Evolutionary conservation across 2,888 invertebrate genomes (phyloP).

Genomic region (Mycalesis mineus): DNA sequence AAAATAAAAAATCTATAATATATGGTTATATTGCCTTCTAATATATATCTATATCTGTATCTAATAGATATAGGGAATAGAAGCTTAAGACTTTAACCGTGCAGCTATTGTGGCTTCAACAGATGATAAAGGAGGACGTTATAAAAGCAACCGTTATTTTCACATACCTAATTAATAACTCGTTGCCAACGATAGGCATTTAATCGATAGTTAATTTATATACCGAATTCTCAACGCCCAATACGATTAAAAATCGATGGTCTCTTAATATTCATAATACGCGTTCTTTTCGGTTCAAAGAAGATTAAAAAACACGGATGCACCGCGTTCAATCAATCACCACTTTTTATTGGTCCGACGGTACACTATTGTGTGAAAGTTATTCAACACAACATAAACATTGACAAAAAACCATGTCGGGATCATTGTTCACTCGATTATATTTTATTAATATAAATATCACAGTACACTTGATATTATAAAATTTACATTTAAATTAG

Average conservation of each 20-base stretch:
- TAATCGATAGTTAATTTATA: slow-evolving; percentile 68
- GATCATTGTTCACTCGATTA: slow-evolving; percentile 7
- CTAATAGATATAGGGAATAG: too few relatives aligned
- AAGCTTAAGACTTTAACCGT: too few relatives aligned
- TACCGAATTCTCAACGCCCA: slow-evolving; percentile 60
- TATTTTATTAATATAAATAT: neutral
- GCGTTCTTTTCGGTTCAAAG: slow-evolving; percentile 32
- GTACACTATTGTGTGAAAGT: slow-evolving; percentile 44
- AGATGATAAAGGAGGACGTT: too few relatives aligned
- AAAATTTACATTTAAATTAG: too few relatives aligned
- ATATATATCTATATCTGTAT: too few relatives aligned
- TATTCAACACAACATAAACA: slow-evolving; percentile 52
- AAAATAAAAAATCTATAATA: too few relatives aligned
- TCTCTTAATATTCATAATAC: slow-evolving; percentile 48
- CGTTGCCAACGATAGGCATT: slow-evolving; percentile 40
- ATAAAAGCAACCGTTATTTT: slow-evolving; percentile 1
- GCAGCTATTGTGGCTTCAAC: too few relatives aligned
- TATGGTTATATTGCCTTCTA: too few relatives aligned
- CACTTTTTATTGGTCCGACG: slow-evolving; percentile 52
- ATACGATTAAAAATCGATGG: slow-evolving; percentile 54
- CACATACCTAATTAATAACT: slow-evolving; percentile 48
- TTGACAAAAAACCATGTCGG: slow-evolving; percentile 34
- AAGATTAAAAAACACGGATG: slow-evolving; percentile 46
- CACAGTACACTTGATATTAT: neutral
- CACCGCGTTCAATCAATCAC: slow-evolving; percentile 61